A percentile compares a stretch with the other conserved stretches of the same genome.
phyloP scores from a whole-genome alignment of 2,888 invertebrate species.

The Cryptosula pallasiana region DNA sequence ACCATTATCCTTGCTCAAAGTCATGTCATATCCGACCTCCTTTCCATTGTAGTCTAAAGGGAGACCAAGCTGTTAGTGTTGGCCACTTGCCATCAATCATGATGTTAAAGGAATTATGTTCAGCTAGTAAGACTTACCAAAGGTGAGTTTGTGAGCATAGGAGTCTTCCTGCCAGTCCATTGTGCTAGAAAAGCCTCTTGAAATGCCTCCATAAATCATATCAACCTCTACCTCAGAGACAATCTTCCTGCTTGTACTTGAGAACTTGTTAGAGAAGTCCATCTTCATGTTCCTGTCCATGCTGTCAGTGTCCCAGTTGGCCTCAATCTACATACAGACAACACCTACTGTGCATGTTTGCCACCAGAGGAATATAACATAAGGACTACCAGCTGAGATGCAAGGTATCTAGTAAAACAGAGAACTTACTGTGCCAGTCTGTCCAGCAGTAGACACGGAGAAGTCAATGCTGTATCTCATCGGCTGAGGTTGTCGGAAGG shows the following conservation, averaged over 20 bases:
- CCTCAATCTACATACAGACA: not conserved
- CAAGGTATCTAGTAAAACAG: too few species aligned
- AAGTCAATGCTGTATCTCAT: conserved; percentile 21
- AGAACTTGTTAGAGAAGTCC: conserved; percentile 5
- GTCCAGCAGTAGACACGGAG: conserved; percentile 19
- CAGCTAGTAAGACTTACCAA: conserved; percentile 15
- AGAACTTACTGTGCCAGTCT: conserved; percentile 14
- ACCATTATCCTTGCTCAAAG: not conserved
- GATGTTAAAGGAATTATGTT: too few species aligned
- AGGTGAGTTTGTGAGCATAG: not conserved
- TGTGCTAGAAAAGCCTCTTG: not conserved
- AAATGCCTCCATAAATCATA: not conserved
- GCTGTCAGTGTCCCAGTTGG: conserved; percentile 42
- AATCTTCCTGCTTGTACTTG: not conserved
- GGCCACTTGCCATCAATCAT: too few species aligned
- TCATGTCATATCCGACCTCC: not conserved
- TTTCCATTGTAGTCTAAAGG: conserved; percentile 19
- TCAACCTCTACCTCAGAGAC: not conserved
- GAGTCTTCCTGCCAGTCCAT: conserved; percentile 3
- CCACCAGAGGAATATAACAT: not conserved
- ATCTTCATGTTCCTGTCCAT: conserved; percentile 26
- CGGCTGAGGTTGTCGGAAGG: not conserved
- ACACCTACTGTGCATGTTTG: not conserved
- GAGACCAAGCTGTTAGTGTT: too few species aligned
- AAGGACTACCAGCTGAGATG: too few species aligned